A percentile compares a stretch with the other conserved stretches of the same genome.
phyloP scores from a whole-genome alignment of 2,888 invertebrate genomes.

The Lasioglossum marginatum region DNA sequence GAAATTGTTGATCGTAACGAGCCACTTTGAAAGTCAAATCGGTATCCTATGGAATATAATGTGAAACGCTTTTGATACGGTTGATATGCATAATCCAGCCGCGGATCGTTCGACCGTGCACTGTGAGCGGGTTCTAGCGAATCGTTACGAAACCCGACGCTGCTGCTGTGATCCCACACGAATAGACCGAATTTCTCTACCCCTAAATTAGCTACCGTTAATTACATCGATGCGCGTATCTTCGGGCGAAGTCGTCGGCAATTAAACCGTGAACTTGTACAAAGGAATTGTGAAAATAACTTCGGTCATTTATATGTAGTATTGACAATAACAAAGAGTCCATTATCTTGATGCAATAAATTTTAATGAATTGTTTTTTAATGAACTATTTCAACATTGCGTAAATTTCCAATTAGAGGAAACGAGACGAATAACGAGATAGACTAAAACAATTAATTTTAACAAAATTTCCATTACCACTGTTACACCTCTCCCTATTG shows the following conservation, averaged over 20 bases:
- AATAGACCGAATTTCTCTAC: conserved; percentile 15
- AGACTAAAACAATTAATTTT: not conserved
- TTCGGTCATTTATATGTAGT: not conserved
- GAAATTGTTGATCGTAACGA: conserved; percentile 31
- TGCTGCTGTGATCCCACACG: not conserved
- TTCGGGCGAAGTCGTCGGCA: not conserved
- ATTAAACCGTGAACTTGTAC: not conserved
- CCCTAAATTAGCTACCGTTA: conserved; percentile 5
- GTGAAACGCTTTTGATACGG: conserved; percentile 30
- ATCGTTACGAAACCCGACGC: not conserved
- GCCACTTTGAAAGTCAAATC: conserved; percentile 49
- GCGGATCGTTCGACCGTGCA: conserved; percentile 14
- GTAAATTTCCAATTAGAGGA: not conserved
- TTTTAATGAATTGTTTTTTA: not conserved
- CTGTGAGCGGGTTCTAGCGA: not conserved
- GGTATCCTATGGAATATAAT: conserved; percentile 26
- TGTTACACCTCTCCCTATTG: not conserved
- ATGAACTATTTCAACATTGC: not conserved
- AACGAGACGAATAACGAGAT: not conserved
- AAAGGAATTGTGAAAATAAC: not conserved
- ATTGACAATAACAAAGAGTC: not conserved
- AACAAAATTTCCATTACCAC: not conserved
- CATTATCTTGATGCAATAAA: not conserved
- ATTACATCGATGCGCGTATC: conserved; percentile 1
- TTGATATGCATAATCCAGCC: conserved; percentile 35